Evolutionary conservation across 1,140 invertebrate species (phyloP), one percentile per base, ranked within the genome.

Genomic region (Liolophura sinensis): DNA sequence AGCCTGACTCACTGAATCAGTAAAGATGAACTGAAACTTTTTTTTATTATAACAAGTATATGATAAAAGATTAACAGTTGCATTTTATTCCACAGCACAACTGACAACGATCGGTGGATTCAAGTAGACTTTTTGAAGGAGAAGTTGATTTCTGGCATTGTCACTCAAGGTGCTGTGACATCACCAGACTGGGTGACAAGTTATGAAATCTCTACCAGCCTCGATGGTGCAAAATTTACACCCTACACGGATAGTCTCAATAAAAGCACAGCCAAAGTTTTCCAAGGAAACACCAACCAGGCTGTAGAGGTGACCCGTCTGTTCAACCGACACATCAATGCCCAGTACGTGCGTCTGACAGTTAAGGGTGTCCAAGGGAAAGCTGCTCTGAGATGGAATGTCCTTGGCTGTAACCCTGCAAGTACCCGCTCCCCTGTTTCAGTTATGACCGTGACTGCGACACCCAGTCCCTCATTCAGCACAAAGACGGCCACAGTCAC

Each of bases 171-270:
- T 15, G 54, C 60, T 57, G 61, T 46, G 11, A 46, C 69, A 15
- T 62, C 60, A 18, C 64, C 74, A 14, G 74, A 76, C n/a, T 84
- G 78, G 77, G 75, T 85, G 1, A 77, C 69, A 51, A 48, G 54
- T 3, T 85, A 81, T 62, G 74, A 73, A 14, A 73, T 85, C 1
- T 69, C 70, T 20, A 74, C 74, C 57, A 84, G 81, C n/a, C 52
- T 75, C 15, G 82, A 84, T 67, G 78, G 79, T 24, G 62, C 67
- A 1, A 66, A 50, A 31, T 78, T 75, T 48, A 61, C 46, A 25
- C 71, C 68, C 1, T 76, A 76, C 69, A 65, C 60, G 5, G 68
- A 72, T 25, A 64, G 24, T 40, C 73, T 67, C 18, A 72, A 63
- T 14, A 59, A 62, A 14, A 50, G 31, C 18, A 52, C 48, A 20